phyloP scores from a whole-genome alignment of 53 echinoderm and acorn worm species.

The Apostichopus leukothele region DNA sequence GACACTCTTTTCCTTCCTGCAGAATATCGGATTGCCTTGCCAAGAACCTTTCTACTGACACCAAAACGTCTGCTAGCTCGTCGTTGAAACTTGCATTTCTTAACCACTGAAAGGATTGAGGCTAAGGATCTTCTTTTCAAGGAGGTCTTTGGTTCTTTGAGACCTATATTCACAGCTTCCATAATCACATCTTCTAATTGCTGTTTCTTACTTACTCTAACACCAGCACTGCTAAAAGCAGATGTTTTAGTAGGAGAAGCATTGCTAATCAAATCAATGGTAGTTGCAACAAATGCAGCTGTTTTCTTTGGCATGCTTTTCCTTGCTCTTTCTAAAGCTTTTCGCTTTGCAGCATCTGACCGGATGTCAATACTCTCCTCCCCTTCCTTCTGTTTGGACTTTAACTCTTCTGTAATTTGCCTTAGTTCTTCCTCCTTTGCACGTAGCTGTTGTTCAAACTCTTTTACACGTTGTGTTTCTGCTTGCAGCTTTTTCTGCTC shows the following conservation, averaged over 20 bases:
- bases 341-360: conserved; percentile 25
- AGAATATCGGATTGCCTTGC: conserved; percentile 14
- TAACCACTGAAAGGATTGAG: neutral
- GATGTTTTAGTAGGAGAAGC: conserved; percentile 43
- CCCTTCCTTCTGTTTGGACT: neutral
- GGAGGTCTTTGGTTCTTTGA: neutral
- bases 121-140: neutral
- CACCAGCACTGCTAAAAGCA: conserved; percentile 38
- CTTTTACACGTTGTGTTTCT: neutral
- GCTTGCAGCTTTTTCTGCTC: neutral
- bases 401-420: conserved; percentile 3
- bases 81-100: conserved; percentile 29
- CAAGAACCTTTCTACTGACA: conserved; percentile 48
- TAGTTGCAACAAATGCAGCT: conserved; percentile 14
- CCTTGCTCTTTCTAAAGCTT: conserved; percentile 37
- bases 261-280: conserved; percentile 11
- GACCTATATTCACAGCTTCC: neutral
- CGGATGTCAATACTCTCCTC: conserved; percentile 29
- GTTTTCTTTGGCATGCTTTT: conserved; percentile 25
- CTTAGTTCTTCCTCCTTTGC: conserved; percentile 28
- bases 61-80: conserved; percentile 29
- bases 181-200: neutral
- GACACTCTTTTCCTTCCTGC: conserved; percentile 45
- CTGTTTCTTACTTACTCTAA: no score
- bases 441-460: no score